phyloP scores from a whole-genome alignment of 1,140 invertebrate genomes.

The Panonychus citri region DNA sequence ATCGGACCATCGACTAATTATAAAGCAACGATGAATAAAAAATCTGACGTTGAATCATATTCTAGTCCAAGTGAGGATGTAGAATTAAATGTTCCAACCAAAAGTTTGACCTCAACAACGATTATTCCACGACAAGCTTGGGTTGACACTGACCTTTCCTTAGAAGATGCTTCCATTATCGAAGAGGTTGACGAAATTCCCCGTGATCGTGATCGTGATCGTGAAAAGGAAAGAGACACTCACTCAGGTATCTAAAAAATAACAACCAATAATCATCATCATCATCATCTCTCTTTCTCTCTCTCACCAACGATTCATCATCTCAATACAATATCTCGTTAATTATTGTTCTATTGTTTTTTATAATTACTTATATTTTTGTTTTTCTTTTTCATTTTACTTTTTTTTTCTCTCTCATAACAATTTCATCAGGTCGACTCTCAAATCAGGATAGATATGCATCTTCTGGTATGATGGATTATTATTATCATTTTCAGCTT shows the following conservation, averaged over 20 bases:
- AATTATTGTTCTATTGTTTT: no score
- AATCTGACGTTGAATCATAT: background rate
- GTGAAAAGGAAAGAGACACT: slow-evolving; percentile 6
- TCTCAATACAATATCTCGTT: no score
- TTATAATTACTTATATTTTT: no score
- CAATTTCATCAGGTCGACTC: slow-evolving; percentile 55
- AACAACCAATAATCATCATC: no score
- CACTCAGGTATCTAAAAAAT: slow-evolving; percentile 8
- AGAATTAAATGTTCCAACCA: background rate
- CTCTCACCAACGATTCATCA: no score
- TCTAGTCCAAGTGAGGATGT: background rate
- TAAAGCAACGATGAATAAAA: background rate
- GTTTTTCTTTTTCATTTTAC: background rate
- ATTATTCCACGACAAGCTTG: slow-evolving; percentile 2
- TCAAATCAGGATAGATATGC: slow-evolving; percentile 96
- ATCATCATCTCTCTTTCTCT: no score
- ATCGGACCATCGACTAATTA: background rate
- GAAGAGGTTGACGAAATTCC: slow-evolving; percentile 10
- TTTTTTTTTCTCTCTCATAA: no score
- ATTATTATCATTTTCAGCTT: background rate
- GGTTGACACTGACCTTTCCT: slow-evolving; percentile 6
- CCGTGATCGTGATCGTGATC: background rate
- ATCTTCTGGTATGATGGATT: slow-evolving; percentile 60
- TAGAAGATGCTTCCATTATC: slow-evolving; percentile 11
- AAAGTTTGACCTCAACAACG: background rate